These are phyloP conservation scores for Stenodera caucasica DNA, from an alignment of 2,888 invertebrate species.

Conservation along the genomic window DNA sequence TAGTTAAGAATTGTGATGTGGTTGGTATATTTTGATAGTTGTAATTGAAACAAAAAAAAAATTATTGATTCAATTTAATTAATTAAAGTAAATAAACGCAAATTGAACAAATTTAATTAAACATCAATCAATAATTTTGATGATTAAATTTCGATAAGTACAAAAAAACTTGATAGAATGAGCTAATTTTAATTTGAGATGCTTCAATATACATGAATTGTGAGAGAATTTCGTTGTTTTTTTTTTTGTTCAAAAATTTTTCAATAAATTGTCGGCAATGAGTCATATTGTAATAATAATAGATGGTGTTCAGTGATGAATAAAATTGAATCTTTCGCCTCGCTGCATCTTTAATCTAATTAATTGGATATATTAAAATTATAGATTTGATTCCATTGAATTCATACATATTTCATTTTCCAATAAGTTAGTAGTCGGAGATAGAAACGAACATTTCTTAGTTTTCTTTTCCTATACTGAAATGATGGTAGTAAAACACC, in stretches of 20 bases:
- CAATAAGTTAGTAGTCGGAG: conserved; percentile 34
- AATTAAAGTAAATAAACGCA: no score
- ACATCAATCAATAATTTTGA: no score
- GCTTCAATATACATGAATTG: no score
- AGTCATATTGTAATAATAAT: conserved; percentile 34
- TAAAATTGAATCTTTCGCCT: conserved; percentile 36
- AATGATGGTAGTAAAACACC: conserved; percentile 40
- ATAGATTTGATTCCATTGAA: conserved; percentile 32
- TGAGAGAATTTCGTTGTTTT: not conserved
- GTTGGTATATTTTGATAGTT: conserved; percentile 13
- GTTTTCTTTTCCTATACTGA: conserved; percentile 23
- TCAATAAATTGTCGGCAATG: conserved; percentile 12
- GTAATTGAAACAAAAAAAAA: not conserved
- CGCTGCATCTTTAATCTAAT: conserved; percentile 33
- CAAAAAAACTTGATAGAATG: no score
- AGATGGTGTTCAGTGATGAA: conserved; percentile 36
- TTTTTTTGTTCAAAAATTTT: no score
- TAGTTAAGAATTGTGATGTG: conserved; percentile 39
- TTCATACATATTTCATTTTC: conserved; percentile 41
- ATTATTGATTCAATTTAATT: not conserved
- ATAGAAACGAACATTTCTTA: conserved; percentile 24
- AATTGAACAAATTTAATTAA: no score
- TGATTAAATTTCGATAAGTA: no score
- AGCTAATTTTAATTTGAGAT: no score
- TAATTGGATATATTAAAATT: conserved; percentile 38